phyloP scores from a whole-genome alignment of 2,797 vertebrate genomes.

The Neomorphus geoffroyi region DNA sequence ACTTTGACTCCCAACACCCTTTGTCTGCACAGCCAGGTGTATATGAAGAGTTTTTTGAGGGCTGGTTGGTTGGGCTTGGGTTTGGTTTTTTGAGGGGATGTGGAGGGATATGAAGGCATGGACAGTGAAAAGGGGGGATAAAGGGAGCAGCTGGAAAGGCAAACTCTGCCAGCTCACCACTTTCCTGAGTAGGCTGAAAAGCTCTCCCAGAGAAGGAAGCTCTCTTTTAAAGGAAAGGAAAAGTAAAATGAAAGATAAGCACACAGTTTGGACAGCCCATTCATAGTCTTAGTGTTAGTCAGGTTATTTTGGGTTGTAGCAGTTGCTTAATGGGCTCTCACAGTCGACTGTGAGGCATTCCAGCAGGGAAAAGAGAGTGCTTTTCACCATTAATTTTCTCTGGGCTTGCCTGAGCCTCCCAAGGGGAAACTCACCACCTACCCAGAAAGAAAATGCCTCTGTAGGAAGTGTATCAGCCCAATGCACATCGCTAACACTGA shows the following conservation, averaged over 20 bases:
- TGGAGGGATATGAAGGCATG: not conserved
- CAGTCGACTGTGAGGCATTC: not conserved
- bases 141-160: not conserved
- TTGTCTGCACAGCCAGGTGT: not conserved
- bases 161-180: not conserved
- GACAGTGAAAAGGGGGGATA: not conserved
- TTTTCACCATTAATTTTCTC: conserved; percentile 43
- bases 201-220: not conserved
- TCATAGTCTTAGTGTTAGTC: not conserved
- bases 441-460: not conserved
- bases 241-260: not conserved
- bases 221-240: not conserved
- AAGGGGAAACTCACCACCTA: not conserved
- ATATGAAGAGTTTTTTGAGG: rapidly evolving
- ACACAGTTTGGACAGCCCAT: not conserved
- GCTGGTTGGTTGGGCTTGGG: not conserved
- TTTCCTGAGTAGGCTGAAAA: not conserved
- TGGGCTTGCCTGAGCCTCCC: conserved; percentile 11
- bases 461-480: not conserved
- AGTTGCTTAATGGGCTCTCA: conserved; percentile 25
- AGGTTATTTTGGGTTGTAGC: conserved; percentile 27
- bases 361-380: conserved; percentile 37
- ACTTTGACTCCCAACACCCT: not conserved
- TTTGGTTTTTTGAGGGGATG: not conserved
- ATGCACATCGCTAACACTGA: not conserved